Evolutionary conservation across 2,888 invertebrate genomes (phyloP).

Genomic region (Eupithecia pulchellata): DNA sequence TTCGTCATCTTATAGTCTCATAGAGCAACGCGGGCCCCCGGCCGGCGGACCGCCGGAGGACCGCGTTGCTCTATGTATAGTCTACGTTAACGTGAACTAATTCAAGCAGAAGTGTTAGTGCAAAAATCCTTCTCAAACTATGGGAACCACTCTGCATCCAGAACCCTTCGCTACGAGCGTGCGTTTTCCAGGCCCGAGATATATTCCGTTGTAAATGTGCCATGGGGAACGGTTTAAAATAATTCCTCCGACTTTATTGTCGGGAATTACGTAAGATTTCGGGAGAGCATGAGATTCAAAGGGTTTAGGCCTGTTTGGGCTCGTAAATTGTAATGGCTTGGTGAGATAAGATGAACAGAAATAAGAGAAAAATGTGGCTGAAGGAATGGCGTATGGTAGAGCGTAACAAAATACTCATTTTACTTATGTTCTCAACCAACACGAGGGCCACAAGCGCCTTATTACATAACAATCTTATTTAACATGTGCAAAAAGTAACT

Average conservation of each 20-base stretch:
- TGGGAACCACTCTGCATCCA: neutral
- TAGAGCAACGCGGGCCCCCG: no score
- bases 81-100: neutral
- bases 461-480: slow-evolving; percentile 7
- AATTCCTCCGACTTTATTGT: slow-evolving; percentile 52
- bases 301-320: slow-evolving; percentile 35
- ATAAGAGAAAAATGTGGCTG: slow-evolving; percentile 4
- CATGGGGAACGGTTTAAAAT: slow-evolving; percentile 45
- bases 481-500: slow-evolving; percentile 44
- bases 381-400: slow-evolving; percentile 14
- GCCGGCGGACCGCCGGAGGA: no score
- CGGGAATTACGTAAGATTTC: slow-evolving; percentile 38
- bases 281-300: slow-evolving; percentile 31
- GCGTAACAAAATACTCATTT: slow-evolving; percentile 10
- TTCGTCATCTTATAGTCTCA: no score
- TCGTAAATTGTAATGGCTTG: slow-evolving; percentile 28
- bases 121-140: neutral
- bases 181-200: slow-evolving; percentile 49
- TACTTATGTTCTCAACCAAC: slow-evolving; percentile 1
- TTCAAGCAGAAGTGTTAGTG: neutral
- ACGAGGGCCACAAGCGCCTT: neutral
- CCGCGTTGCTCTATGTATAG: neutral
- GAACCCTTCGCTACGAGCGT: slow-evolving; percentile 11
- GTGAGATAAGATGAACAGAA: slow-evolving; percentile 24
- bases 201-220: slow-evolving; percentile 44